Conservation (phyloP, 2,888 invertebrate species). For the Cerastoderma edule region DNA sequence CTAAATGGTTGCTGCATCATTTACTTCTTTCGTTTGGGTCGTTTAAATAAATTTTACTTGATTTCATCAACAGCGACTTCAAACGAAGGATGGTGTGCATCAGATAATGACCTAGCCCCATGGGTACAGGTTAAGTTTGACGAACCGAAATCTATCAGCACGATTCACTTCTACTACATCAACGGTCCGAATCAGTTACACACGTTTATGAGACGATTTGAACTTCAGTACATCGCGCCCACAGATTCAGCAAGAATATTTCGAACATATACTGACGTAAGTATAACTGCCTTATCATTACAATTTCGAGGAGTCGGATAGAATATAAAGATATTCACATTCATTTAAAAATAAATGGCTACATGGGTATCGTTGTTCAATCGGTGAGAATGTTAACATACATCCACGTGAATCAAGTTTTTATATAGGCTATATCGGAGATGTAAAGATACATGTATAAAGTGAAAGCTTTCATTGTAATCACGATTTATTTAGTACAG, state of each 20-base stretch:
- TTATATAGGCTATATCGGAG: no score
- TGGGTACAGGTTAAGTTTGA: conserved; percentile 62
- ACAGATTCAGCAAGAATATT: conserved; percentile 54
- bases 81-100: conserved; percentile 68
- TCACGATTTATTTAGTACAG: no score
- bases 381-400: no score
- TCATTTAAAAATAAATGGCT: no score
- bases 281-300: no score
- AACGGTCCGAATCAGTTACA: background rate
- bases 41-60: background rate
- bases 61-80: background rate
- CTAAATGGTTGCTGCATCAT: background rate
- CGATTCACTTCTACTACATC: conserved; percentile 55
- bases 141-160: conserved; percentile 59
- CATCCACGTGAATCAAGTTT: no score
- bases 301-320: no score
- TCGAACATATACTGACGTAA: conserved; percentile 52
- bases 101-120: conserved; percentile 47
- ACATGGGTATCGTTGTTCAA: no score
- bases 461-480: no score
- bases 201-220: conserved; percentile 56
- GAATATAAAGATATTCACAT: no score
- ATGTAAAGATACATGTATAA: no score
- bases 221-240: conserved; percentile 56
- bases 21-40: background rate